Evolutionary conservation across 1,140 invertebrate species (phyloP).

Genomic region (Drosophila mauritiana): DNA sequence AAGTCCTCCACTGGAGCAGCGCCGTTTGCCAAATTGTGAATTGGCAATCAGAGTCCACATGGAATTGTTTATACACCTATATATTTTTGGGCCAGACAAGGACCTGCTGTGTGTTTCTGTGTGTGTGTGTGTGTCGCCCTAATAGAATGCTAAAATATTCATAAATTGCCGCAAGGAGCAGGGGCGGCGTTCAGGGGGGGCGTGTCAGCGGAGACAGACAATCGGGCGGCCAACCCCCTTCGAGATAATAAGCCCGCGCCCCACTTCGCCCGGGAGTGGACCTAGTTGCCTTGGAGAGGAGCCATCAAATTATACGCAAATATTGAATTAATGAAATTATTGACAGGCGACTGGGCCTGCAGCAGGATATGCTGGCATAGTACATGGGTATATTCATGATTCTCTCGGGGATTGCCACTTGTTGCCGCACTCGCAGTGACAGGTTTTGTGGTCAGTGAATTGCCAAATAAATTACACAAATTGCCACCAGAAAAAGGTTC

Average conservation of each 20-base stretch:
- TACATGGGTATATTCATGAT: neutral
- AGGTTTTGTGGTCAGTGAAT: slow-evolving; percentile 60
- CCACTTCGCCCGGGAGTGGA: slow-evolving; percentile 1
- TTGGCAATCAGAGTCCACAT: slow-evolving; percentile 49
- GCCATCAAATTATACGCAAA: slow-evolving; percentile 68
- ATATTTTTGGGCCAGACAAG: slow-evolving; percentile 10
- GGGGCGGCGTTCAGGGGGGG: neutral
- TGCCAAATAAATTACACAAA: slow-evolving; percentile 75
- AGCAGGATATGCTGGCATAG: neutral
- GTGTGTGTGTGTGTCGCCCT: slow-evolving; percentile 12
- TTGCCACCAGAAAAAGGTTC: slow-evolving; percentile 46
- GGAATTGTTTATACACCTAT: slow-evolving; percentile 33
- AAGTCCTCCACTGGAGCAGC: slow-evolving; percentile 15
- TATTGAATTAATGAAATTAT: slow-evolving; percentile 78
- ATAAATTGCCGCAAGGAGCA: slow-evolving; percentile 58
- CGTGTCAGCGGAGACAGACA: slow-evolving; percentile 4
- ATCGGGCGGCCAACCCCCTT: slow-evolving; percentile 21
- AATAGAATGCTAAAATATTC: slow-evolving; percentile 70
- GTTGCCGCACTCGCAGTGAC: slow-evolving; percentile 53
- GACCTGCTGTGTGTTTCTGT: neutral
- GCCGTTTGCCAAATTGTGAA: slow-evolving; percentile 36
- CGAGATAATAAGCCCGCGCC: slow-evolving; percentile 56
- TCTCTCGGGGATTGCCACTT: slow-evolving; percentile 16
- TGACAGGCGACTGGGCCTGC: slow-evolving; percentile 61
- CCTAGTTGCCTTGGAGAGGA: slow-evolving; percentile 44